A percentile compares a stretch with the other conserved stretches of the same genome.
Conservation (phyloP, 2,797 vertebrate species). For the Sebastes trivittatus region DNA sequence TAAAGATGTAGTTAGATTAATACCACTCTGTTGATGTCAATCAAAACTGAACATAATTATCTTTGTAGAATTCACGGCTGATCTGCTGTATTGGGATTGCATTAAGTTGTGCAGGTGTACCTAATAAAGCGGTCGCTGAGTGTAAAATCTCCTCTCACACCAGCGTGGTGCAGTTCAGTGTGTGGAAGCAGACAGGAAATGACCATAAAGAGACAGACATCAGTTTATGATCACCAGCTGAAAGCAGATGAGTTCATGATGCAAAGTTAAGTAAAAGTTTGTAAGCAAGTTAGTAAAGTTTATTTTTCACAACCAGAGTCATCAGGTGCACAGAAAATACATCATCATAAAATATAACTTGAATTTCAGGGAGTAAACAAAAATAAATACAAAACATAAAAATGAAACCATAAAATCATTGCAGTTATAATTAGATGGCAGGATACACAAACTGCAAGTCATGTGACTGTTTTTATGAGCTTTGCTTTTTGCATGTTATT, state of each 20-base stretch:
- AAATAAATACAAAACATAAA: neutral
- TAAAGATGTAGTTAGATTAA: neutral
- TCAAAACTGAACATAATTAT: neutral
- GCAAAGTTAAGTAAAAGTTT: neutral
- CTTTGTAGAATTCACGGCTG: neutral
- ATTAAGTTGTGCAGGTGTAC: neutral
- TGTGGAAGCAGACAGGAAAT: neutral
- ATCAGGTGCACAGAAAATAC: neutral
- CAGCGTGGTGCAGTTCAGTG: neutral
- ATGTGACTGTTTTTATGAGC: neutral
- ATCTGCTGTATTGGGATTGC: neutral
- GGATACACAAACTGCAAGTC: neutral
- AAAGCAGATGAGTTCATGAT: neutral
- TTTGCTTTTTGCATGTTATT: slow-evolving; percentile 6
- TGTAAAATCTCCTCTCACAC: neutral
- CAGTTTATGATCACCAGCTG: neutral
- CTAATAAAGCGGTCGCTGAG: neutral
- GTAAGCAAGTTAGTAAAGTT: neutral
- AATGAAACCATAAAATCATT: neutral
- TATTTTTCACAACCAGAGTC: neutral
- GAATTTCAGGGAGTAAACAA: neutral
- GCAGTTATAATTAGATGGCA: too few relatives aligned
- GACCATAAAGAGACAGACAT: neutral
- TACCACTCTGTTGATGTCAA: neutral
- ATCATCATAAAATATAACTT: neutral